A percentile compares a stretch with the other conserved stretches of the same genome.
These are phyloP conservation scores for Cryptus armator DNA, from an alignment of 2,888 invertebrate genomes.

Conservation along the genomic window DNA sequence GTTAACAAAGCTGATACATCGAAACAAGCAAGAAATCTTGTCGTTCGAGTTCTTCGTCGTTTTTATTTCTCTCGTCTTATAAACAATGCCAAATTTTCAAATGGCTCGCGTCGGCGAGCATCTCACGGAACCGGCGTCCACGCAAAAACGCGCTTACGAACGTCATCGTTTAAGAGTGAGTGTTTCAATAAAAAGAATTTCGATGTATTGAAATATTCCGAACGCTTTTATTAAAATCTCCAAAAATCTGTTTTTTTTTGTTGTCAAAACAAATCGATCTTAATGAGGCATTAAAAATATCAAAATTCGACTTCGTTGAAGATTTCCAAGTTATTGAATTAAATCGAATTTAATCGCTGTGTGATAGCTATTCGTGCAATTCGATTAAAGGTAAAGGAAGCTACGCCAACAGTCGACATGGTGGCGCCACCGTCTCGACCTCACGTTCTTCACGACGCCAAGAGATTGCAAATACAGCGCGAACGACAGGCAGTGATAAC, in stretches of 20 bases:
- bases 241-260: too few relatives aligned
- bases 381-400: constrained; percentile 76
- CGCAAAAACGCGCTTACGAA: constrained; percentile 77
- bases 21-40: constrained; percentile 6
- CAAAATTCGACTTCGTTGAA: too few relatives aligned
- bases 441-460: constrained; percentile 80
- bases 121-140: constrained; percentile 52
- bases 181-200: background rate
- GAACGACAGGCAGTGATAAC: constrained; percentile 81
- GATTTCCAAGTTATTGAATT: background rate
- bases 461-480: constrained; percentile 79
- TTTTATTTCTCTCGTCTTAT: background rate
- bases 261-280: too few relatives aligned
- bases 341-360: background rate
- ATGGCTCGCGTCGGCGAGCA: constrained; percentile 21
- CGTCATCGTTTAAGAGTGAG: constrained; percentile 79
- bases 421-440: constrained; percentile 78
- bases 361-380: background rate
- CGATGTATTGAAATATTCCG: background rate
- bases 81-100: constrained; percentile 43
- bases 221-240: too few relatives aligned
- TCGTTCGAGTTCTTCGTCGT: background rate
- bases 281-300: too few relatives aligned
- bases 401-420: constrained; percentile 80
- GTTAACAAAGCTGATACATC: constrained; percentile 65